Base-by-base conservation (phyloP, 2,888 invertebrate species). In the Chloromyia formosa region DNA sequence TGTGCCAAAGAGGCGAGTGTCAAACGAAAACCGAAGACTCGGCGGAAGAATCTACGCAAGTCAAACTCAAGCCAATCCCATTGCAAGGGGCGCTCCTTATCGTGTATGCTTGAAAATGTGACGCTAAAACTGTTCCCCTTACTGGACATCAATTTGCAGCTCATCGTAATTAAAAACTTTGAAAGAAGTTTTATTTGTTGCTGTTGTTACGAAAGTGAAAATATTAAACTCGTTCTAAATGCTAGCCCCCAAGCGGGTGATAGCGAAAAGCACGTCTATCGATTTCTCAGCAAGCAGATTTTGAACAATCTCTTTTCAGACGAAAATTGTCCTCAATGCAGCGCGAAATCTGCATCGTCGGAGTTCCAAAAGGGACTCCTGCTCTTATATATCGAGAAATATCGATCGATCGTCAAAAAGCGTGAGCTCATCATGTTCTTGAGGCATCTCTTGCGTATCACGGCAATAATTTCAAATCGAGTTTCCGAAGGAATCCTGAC, bases 401-500 rank as follows among this genome's bases (percentile, higher is more conserved):
- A 69, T 77, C 10, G 75, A 58, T n/a, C 14, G 45, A 73, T 1
- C 77, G 73, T 20, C 73, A 74, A 64, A 71, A 40, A 45, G n/a
- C 1, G 22, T 58, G 78, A 79, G 62, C 78, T 77, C 1, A 74
- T 74, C 14, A 77, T 82, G 4, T 82, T 82, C 45, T 78, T 85
- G 0, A 85, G 83, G 73, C 85, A 85, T 75, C 77, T 85, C 1
- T 82, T 82, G 73, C 82, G 83, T 75, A 82, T 85, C 77, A 81
- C 84, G n/a, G 80, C 82, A 75, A 64, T 83, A 71, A 71, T 84
- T 9, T 80, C 82, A 49, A 81, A 80, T 45, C 82, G 83, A 71
- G 78, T 85, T 76, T 82, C 83, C 1, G 78, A 80, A 1, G 82
- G 82, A 18, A 81, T 86, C 5, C 75, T 86, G 40, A 81, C 83